Conservation (phyloP, 2,888 invertebrate genomes). For the Dynastes grantii region DNA sequence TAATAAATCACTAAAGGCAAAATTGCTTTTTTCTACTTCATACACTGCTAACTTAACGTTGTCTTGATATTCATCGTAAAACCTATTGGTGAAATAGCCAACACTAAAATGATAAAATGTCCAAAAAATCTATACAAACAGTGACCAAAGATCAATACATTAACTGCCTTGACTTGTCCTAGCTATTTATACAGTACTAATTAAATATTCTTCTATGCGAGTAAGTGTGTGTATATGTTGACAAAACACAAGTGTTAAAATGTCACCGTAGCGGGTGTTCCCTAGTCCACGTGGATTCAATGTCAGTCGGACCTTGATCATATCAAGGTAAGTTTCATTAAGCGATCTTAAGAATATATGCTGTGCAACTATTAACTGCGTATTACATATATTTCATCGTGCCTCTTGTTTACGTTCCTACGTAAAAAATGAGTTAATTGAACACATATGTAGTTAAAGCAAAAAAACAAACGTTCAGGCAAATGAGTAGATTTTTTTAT, state of each 20-base stretch:
- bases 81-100: background rate
- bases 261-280: conserved; percentile 57
- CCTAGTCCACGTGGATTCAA: conserved; percentile 57
- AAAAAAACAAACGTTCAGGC: background rate
- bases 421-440: conserved; percentile 5
- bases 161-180: conserved; percentile 30
- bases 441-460: background rate
- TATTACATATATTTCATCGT: conserved; percentile 47
- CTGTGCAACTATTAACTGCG: conserved; percentile 51
- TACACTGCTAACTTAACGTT: too few species aligned
- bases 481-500: too few species aligned
- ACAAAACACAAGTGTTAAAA: conserved; percentile 52
- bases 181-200: conserved; percentile 40
- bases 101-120: conserved; percentile 17
- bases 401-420: conserved; percentile 36
- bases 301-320: conserved; percentile 61
- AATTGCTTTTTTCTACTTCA: too few species aligned
- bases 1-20: too few species aligned
- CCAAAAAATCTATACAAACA: conserved; percentile 42
- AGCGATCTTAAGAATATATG: conserved; percentile 56
- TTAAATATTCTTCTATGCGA: conserved; percentile 43
- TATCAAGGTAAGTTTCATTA: conserved; percentile 58
- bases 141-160: conserved; percentile 41
- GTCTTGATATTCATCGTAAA: too few species aligned
- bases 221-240: conserved; percentile 43